Percentiles rank a stretch among this genome's conserved stretches.
These are phyloP conservation scores for Coenobita brevimanus DNA, from an alignment of 1,140 invertebrate species.

Conservation along the genomic window DNA sequence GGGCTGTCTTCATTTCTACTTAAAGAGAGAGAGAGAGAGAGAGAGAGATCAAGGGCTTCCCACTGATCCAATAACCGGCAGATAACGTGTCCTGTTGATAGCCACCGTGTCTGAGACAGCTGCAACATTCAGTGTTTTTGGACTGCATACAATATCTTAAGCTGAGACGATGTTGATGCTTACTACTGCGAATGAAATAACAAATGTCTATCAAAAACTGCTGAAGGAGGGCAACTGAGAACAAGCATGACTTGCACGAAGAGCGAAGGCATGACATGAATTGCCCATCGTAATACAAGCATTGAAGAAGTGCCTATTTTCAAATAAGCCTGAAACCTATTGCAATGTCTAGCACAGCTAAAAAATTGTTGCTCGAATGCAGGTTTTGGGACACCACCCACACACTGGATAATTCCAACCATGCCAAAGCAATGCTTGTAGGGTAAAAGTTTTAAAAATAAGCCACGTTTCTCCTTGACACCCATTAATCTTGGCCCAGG, in stretches of 20 bases:
- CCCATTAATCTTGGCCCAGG: too few species aligned
- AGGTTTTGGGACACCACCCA: too few species aligned
- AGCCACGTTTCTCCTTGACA: too few species aligned
- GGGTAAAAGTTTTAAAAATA: too few species aligned
- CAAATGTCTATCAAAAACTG: slow-evolving; percentile 10
- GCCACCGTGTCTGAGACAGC: slow-evolving; percentile 17
- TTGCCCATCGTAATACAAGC: slow-evolving; percentile 53
- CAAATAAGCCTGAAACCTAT: slow-evolving; percentile 26
- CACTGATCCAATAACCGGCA: slow-evolving; percentile 11
- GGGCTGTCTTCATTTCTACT: background rate
- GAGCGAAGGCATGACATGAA: slow-evolving; percentile 59
- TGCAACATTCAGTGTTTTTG: slow-evolving; percentile 36
- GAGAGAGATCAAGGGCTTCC: background rate
- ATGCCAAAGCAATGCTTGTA: too few species aligned
- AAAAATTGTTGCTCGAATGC: slow-evolving; percentile 36
- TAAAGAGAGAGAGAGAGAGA: too few species aligned
- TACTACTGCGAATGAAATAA: slow-evolving; percentile 19
- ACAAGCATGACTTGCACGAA: slow-evolving; percentile 47
- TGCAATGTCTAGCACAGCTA: slow-evolving; percentile 31
- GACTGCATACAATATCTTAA: slow-evolving; percentile 3
- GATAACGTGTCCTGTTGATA: slow-evolving; percentile 10
- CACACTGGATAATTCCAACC: too few species aligned
- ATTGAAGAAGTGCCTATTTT: slow-evolving; percentile 17
- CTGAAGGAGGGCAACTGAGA: background rate
- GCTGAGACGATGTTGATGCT: slow-evolving; percentile 8